Base-by-base conservation (phyloP, 2,888 invertebrate genomes). In the Caenorhabditis angaria region DNA sequence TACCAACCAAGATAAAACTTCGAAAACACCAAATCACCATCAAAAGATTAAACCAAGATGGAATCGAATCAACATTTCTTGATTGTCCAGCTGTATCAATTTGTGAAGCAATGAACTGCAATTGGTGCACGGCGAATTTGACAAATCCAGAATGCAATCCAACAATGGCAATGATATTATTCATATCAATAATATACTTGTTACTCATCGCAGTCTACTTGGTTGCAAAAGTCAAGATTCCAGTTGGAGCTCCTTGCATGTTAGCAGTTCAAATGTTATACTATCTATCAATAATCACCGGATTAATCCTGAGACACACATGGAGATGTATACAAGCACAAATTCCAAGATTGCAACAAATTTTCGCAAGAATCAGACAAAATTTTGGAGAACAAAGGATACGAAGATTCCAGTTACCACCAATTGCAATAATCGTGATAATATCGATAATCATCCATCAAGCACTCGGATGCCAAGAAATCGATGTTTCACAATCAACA, bases 71-170 rank as follows among this genome's bases (percentile, higher is more conserved):
- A 4, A 48, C 48, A 48, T n/a, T 18, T n/a, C 5, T 18, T 8
- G 48, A 32, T 35, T 67, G 67, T 55, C 55, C 3, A 12, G 55
- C 61, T 6, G 14, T 2, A 28, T 25, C 53, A 27, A 35, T 55
- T 32, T 67, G 67, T 47, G 25, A 48, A 22, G 22, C 28, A 24
- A 57, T 68, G 4, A 35, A 56, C 24, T 68, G 68, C 58, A 68
- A 57, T 6, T 57, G 55, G 12, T 68, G 68, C 51, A 3, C 22
- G 50, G 50, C 47, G 10, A 29, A 54, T 12, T 12, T 68, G 8
- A 25, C 32, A 8, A 63, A 68, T n/a, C 68, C 63, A 18, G 63
- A 63, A 55, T 70, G 70, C 35, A 51, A 41, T 57, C 65, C 65
- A 56, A 25, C 3, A 24, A 32, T 22, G 35, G 61, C 70, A 18